Base-by-base conservation (phyloP, 1,140 invertebrate genomes). In the Branchinecta lindahli region DNA sequence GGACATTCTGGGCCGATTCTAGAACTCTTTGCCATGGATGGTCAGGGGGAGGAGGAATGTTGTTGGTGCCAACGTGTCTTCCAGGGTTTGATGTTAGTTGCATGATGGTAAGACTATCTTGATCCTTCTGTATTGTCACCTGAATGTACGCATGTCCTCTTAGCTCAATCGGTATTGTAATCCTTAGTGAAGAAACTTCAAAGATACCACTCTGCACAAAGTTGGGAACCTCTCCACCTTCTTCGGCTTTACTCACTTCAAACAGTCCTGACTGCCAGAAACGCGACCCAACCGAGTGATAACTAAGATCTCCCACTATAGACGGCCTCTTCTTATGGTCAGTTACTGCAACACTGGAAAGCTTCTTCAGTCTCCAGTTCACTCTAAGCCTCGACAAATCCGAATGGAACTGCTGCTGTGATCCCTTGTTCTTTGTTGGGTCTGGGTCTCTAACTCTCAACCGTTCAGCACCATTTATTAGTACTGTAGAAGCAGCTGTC, bases 61-160 rank as follows among this genome's bases (percentile, higher is more conserved):
- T 9, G 87, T 85, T 70, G 76, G 72, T 8, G 72, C 75, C 12
- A 77, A 76, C 21, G 80, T 73, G 20, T 78, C 77, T 66, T 77
- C 74, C n/a, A 80, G 77, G 70, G 80, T 77, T 68, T 15, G 52
- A 61, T 3, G 76, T 78, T 12, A 82, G 71, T 66, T 79, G 78
- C 8, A 77, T 78, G 74, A 76, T 78, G 5, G 77, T 79, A 68
- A 83, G 71, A 70, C 79, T 79, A 75, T 80, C 78, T 66, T 78
- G 75, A 71, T 81, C 81, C 86, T 94, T 93, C 80, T 94, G 87
- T 76, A 94, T 94, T 20, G 92, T 83, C 15, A 97, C 93, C 78
- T 94, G 91, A 73, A 98, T 96, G 76, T 95, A 97, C 8, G 93
- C 92, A 33, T 93, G 90, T 45, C 95, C 94, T 79, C 96, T 92